A percentile compares a stretch with the other conserved stretches of the same genome.
Evolutionary conservation across 2,888 invertebrate genomes (phyloP).

Genomic region (Galeruca laticollis): DNA sequence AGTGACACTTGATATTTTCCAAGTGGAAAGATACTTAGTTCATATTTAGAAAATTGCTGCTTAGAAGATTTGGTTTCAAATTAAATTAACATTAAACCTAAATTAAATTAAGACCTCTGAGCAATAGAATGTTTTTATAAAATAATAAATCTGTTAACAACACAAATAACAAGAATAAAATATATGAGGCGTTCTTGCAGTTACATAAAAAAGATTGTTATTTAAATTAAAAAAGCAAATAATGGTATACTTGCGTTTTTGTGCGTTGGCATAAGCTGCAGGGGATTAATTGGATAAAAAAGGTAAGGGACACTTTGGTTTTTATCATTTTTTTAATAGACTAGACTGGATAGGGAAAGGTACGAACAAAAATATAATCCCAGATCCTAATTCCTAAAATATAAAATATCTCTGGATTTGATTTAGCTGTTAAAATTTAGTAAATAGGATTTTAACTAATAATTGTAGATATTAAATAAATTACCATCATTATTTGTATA

Average conservation of each 20-base stretch:
- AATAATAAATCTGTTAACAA: slow-evolving; percentile 56
- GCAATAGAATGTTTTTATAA: slow-evolving; percentile 45
- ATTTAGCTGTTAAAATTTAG: neutral
- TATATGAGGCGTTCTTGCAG: slow-evolving; percentile 49
- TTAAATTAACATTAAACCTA: neutral
- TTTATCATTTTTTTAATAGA: slow-evolving; percentile 44
- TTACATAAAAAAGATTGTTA: slow-evolving; percentile 43
- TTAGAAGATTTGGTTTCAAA: neutral
- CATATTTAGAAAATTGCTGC: neutral
- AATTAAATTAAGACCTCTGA: slow-evolving; percentile 14
- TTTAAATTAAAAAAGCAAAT: slow-evolving; percentile 50
- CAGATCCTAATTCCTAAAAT: slow-evolving; percentile 1
- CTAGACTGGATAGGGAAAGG: slow-evolving; percentile 44
- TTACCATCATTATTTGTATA: too few relatives aligned
- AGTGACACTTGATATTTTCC: neutral
- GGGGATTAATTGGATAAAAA: slow-evolving; percentile 39
- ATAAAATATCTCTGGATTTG: neutral
- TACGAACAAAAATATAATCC: slow-evolving; percentile 18
- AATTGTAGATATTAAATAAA: neutral
- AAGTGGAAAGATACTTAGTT: neutral
- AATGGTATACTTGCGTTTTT: slow-evolving; percentile 61
- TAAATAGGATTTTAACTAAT: slow-evolving; percentile 1
- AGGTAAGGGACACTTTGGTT: slow-evolving; percentile 55
- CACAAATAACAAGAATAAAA: slow-evolving; percentile 61
- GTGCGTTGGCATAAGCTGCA: slow-evolving; percentile 58